A percentile compares a stretch with the other conserved stretches of the same genome.
These are phyloP conservation scores for Cryptus viduatorius DNA, from an alignment of 2,888 invertebrate species.

Conservation along the genomic window DNA sequence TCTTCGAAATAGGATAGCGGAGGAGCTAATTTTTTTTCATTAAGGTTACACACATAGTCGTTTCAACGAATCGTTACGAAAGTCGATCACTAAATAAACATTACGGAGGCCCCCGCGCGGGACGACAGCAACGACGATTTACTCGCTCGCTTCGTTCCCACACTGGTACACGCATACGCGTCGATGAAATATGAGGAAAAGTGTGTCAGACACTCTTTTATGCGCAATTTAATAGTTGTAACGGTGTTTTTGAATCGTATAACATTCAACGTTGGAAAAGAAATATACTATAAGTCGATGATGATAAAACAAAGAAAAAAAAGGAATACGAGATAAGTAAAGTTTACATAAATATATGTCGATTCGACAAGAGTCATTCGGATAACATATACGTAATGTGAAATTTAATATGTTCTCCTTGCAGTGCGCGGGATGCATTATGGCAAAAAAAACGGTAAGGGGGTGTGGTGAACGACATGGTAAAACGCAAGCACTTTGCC, in stretches of 20 bases:
- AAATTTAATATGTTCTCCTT: background rate
- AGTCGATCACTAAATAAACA: slow-evolving; percentile 67
- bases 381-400: background rate
- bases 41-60: slow-evolving; percentile 37
- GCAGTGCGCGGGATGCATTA: background rate
- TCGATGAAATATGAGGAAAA: slow-evolving; percentile 60
- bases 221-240: slow-evolving; percentile 8
- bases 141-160: slow-evolving; percentile 34
- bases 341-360: background rate
- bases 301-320: background rate
- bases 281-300: background rate
- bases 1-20: background rate
- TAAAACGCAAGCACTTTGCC: slow-evolving; percentile 63
- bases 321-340: background rate
- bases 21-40: slow-evolving; percentile 28
- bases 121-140: slow-evolving; percentile 45
- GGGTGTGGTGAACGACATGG: slow-evolving; percentile 15
- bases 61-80: slow-evolving; percentile 59
- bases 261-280: background rate
- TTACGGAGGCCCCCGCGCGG: slow-evolving; percentile 40
- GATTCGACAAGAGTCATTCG: background rate
- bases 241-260: background rate
- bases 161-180: slow-evolving; percentile 29
- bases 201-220: slow-evolving; percentile 46
- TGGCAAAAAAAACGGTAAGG: background rate